Conservation (phyloP, 2,113 vertebrate species). For the Etheostoma cragini region DNA sequence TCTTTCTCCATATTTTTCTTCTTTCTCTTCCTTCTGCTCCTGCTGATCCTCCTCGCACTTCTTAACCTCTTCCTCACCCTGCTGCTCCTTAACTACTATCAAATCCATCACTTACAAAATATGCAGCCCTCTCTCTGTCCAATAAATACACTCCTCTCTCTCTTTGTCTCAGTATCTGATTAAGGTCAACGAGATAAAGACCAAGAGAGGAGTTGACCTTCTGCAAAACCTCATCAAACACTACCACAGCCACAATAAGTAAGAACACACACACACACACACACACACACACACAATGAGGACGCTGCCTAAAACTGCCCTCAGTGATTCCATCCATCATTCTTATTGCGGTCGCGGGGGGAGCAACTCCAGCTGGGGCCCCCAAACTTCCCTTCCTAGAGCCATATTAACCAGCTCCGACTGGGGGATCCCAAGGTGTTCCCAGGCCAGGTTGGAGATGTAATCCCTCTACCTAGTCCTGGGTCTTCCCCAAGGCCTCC, state of each 20-base stretch:
- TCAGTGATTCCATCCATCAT: no score
- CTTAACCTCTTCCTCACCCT: not conserved
- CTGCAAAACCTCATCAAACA: conserved; percentile 80
- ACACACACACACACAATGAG: not conserved
- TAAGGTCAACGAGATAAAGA: conserved; percentile 78
- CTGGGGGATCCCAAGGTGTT: no score
- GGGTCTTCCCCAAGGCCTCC: no score
- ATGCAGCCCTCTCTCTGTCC: not conserved
- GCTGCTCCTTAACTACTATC: not conserved
- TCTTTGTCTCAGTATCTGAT: conserved; percentile 69
- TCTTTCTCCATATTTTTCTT: not conserved
- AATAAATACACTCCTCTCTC: not conserved
- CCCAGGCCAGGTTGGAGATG: no score
- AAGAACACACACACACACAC: not conserved
- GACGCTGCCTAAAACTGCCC: no score
- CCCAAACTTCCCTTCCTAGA: no score
- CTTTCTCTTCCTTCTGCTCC: not conserved
- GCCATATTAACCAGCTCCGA: no score
- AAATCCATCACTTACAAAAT: not conserved
- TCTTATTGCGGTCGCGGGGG: no score
- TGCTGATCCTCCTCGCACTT: not conserved
- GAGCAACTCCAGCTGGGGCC: no score
- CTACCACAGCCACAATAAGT: conserved; percentile 78
- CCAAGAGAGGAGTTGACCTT: conserved; percentile 76
- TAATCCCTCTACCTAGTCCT: no score